Base-by-base conservation (phyloP, 2,113 vertebrate species). In the Myrmophylax atrothorax region DNA sequence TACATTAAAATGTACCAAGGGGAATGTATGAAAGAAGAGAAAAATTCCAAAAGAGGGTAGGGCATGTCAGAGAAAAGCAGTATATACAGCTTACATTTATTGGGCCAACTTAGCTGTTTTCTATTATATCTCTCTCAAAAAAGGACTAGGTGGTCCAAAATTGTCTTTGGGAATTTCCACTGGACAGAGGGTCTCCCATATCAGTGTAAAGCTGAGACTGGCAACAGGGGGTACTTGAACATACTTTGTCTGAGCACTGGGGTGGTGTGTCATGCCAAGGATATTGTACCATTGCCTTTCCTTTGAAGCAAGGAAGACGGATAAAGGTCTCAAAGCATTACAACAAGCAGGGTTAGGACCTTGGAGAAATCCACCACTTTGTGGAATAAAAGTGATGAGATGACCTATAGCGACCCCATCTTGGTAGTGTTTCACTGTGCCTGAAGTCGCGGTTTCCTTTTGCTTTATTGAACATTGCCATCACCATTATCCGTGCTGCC, bases 381-480 rank as follows among this genome's bases (percentile, higher is more conserved):
- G 29, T 0, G 0, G 42, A 40, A 12, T 49, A 19, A 83, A 77
- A 70, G 9, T 29, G 59, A 62, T 62, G 35, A 77, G n/a, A 17
- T 88, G 33, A 77, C 67, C 38, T 67, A 1, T 12, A 40, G 47
- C 2, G 12, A 78, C 66, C 76, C 56, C 13, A 28, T n/a, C n/a
- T 19, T 37, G 80, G 37, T 67, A 60, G 23, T 16, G 47, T 75
- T 69, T 46, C 10, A 0, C 47, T 63, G 50, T 67, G 47, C 23
- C 59, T 56, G 62, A 76, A 77, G 44, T 53, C 29, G 70, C 1
- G 9, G 56, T 46, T 84, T n/a, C 31, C 31, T 91, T 53, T 18
- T 1, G 35, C 44, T 47, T 16, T 13, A 68, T 28, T 46, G 59
- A 84, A 66, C 42, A 42, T 52, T 28, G 2, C 52, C 0, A 0